phyloP scores from a whole-genome alignment of 2,113 vertebrate species.

The zebrafish (Danio rerio) region DNA sequence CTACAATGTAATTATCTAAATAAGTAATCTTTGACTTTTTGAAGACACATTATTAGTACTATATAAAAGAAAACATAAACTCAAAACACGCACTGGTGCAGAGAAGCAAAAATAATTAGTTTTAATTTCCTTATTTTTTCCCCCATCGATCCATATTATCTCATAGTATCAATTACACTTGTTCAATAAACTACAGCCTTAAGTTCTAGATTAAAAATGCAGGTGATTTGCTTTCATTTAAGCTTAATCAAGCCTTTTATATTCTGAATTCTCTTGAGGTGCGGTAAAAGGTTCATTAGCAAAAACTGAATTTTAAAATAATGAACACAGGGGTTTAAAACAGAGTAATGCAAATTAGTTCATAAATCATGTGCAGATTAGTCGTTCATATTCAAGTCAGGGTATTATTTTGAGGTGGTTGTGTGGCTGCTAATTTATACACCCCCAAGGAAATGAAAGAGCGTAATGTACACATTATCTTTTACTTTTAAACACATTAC shows the following conservation, averaged over 20 bases:
- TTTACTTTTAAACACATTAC: neutral
- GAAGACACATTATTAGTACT: no score
- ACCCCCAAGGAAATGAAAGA: neutral
- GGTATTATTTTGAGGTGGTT: neutral
- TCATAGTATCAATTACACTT: neutral
- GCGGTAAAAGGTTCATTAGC: conserved; percentile 24
- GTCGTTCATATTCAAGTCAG: neutral
- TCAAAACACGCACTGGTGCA: no score
- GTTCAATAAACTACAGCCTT: neutral
- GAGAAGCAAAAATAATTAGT: no score
- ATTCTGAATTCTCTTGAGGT: conserved; percentile 56
- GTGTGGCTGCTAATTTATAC: neutral
- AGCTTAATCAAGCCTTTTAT: conserved; percentile 20
- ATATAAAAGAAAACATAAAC: no score
- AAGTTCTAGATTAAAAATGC: neutral
- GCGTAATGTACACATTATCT: neutral
- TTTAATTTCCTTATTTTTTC: no score
- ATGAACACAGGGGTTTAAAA: conserved; percentile 18
- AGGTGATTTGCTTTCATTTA: conserved; percentile 9
- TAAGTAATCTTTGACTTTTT: no score
- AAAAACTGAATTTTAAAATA: conserved; percentile 19
- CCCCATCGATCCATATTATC: no score
- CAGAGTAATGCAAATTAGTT: conserved; percentile 3
- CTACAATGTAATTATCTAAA: no score
- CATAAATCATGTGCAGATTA: conserved; percentile 4